These are phyloP conservation scores for Pollenia griseotomentosa DNA, from an alignment of 2,888 invertebrate genomes.

Conservation along the genomic window DNA sequence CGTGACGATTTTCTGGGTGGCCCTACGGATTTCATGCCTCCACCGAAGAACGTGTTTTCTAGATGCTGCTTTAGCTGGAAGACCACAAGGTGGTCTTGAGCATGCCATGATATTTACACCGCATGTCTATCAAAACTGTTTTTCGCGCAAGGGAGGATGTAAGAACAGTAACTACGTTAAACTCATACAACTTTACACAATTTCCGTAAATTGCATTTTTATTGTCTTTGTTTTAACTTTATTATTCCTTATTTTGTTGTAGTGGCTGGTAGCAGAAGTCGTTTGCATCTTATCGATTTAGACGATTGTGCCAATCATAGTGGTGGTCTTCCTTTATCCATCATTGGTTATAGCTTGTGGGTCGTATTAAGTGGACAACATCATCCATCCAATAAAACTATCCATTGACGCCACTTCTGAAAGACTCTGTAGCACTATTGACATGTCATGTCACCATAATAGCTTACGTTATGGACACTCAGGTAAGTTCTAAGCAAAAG, in stretches of 20 bases:
- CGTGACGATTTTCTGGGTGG: constrained; percentile 96
- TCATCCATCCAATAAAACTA: constrained; percentile 97
- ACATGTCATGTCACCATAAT: constrained; percentile 98
- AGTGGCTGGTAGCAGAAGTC: constrained; percentile 98
- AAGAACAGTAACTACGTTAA: constrained; percentile 75
- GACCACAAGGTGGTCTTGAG: constrained; percentile 90
- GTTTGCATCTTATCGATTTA: constrained; percentile 97
- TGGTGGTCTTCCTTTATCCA: constrained; percentile 96
- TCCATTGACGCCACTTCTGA: constrained; percentile 95
- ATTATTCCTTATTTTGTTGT: constrained; percentile 12
- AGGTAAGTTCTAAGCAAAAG: constrained; percentile 77
- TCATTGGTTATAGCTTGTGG: constrained; percentile 96
- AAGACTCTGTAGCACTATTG: constrained; percentile 96
- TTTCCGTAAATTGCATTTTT: constrained; percentile 34
- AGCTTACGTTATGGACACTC: constrained; percentile 94
- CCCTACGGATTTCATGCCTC: constrained; percentile 97
- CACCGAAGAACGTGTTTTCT: constrained; percentile 88
- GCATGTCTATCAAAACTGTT: constrained; percentile 98
- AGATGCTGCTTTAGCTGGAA: constrained; percentile 94
- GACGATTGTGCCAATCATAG: constrained; percentile 96
- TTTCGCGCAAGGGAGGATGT: constrained; percentile 96
- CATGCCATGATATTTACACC: constrained; percentile 97
- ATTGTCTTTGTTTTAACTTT: constrained; percentile 2
- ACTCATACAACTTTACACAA: constrained; percentile 18
- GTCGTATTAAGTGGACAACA: constrained; percentile 98